phyloP scores from a whole-genome alignment of 2,797 vertebrate species.

The Pseudotriccus pelzelni region DNA sequence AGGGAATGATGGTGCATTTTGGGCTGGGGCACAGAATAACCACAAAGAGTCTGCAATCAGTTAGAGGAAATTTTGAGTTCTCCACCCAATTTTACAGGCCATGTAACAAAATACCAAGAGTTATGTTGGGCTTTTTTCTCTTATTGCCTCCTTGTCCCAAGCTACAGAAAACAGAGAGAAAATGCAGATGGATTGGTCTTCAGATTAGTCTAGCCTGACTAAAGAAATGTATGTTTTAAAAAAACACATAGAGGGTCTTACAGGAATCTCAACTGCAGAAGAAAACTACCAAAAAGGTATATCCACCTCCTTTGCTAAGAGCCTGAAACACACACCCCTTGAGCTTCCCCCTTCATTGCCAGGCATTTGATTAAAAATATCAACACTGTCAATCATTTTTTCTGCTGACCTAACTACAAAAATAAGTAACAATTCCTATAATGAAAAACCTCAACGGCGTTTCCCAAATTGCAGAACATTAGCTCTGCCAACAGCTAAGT shows the following conservation, averaged over 20 bases:
- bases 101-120: not conserved
- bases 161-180: not conserved
- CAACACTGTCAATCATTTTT: not conserved
- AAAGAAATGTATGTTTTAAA: not conserved
- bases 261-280: not conserved
- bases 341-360: not conserved
- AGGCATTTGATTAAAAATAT: not conserved
- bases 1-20: not conserved
- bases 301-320: not conserved
- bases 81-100: not conserved
- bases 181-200: not conserved
- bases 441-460: not conserved
- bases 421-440: not conserved
- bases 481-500: constrained; percentile 38
- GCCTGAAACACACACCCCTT: not conserved
- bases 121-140: not conserved
- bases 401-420: constrained; percentile 1
- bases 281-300: not conserved
- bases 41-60: not conserved
- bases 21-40: not conserved
- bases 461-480: constrained; percentile 21
- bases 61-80: not conserved
- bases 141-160: not conserved
- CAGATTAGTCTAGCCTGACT: not conserved
- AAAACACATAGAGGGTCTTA: not conserved